Conservation (phyloP, 2,797 vertebrate genomes). For the Xenopus petersii region DNA sequence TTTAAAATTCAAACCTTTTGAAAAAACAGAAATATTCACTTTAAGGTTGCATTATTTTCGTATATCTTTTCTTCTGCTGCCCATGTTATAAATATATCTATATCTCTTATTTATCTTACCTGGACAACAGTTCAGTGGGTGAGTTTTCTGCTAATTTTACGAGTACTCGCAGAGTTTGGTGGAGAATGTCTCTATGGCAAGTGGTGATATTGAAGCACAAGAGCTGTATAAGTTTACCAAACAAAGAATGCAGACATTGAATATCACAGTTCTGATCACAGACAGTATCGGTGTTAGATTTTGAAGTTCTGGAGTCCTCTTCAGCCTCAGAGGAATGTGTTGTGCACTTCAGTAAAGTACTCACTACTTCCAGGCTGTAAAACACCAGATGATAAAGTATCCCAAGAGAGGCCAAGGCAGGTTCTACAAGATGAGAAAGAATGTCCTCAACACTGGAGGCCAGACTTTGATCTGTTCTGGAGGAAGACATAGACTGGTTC, state of each 20-base stretch:
- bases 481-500: constrained; percentile 52
- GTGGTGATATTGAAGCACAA: constrained; percentile 59
- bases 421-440: constrained; percentile 67
- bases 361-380: constrained; percentile 78
- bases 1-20: too few relatives aligned
- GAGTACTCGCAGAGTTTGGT: constrained; percentile 72
- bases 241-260: constrained; percentile 70
- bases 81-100: too few relatives aligned
- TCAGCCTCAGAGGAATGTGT: constrained; percentile 17
- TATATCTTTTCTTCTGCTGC: too few relatives aligned
- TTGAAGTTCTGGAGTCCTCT: constrained; percentile 40
- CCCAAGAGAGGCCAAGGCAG: constrained; percentile 72
- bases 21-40: too few relatives aligned
- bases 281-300: neutral
- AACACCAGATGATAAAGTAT: constrained; percentile 76
- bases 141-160: constrained; percentile 79
- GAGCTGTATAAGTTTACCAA: constrained; percentile 76
- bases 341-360: constrained; percentile 54
- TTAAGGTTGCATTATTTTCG: too few relatives aligned
- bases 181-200: constrained; percentile 63
- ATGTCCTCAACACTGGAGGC: constrained; percentile 68
- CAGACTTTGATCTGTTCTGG: constrained; percentile 50
- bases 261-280: constrained; percentile 10
- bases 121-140: constrained; percentile 64
- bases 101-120: constrained; percentile 58